phyloP scores from a whole-genome alignment of 1,140 invertebrate genomes.

The Diuraphis noxia region DNA sequence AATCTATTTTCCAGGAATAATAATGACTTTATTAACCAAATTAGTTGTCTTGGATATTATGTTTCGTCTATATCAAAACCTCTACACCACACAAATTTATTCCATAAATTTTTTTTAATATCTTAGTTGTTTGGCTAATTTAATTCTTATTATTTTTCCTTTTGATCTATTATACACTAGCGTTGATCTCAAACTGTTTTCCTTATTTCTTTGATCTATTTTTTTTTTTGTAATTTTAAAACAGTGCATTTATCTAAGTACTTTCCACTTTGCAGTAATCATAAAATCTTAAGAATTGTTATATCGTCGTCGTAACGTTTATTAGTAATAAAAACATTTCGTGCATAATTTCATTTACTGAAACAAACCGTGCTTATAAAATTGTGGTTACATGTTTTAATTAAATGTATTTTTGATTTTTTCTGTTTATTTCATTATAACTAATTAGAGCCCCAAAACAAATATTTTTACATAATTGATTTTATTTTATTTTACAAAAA shows the following conservation, averaged over 20 bases:
- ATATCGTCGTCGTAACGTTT: neutral
- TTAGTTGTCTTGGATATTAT: neutral
- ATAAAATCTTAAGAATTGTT: constrained; percentile 16
- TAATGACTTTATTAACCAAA: neutral
- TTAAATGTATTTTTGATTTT: neutral
- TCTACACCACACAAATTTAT: neutral
- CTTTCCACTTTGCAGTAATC: neutral
- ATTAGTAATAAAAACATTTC: neutral
- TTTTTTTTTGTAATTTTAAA: neutral
- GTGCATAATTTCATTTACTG: neutral
- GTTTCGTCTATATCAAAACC: neutral
- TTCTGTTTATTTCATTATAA: neutral
- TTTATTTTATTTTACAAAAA: neutral
- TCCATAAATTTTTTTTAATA: neutral
- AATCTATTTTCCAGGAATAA: neutral
- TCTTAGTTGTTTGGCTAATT: neutral
- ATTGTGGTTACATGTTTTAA: neutral
- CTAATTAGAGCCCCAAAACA: neutral
- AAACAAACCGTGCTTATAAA: neutral
- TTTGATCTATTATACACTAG: neutral
- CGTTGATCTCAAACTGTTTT: neutral
- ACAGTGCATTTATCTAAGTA: neutral
- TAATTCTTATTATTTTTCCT: neutral
- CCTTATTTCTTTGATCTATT: neutral
- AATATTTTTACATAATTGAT: neutral